phyloP scores from a whole-genome alignment of 2,113 vertebrate genomes.

The Embiotoca jacksoni region DNA sequence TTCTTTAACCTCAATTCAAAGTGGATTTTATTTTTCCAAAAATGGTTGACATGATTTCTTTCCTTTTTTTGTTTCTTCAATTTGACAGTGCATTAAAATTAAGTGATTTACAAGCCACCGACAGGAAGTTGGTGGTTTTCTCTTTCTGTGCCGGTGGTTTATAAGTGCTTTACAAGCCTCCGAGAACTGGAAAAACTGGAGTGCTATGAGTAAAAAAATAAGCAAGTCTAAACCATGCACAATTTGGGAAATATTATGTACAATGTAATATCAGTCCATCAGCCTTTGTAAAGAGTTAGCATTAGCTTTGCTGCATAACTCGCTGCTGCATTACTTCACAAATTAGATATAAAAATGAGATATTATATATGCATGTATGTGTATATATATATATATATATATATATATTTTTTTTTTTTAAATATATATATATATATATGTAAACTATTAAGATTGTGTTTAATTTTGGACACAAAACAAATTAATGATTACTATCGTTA shows the following conservation, averaged over 20 bases:
- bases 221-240: background rate
- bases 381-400: too few relatives aligned
- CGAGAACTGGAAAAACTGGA: background rate
- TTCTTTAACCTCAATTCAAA: too few relatives aligned
- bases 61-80: background rate
- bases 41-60: background rate
- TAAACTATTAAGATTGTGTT: too few relatives aligned
- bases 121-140: slow-evolving; percentile 13
- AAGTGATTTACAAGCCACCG: slow-evolving; percentile 10
- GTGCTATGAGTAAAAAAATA: background rate
- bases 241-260: background rate
- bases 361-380: too few relatives aligned
- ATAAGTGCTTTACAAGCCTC: slow-evolving; percentile 5
- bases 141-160: background rate
- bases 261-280: background rate
- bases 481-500: too few relatives aligned
- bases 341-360: too few relatives aligned
- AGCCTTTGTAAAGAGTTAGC: slow-evolving; percentile 19
- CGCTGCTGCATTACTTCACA: background rate
- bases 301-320: background rate
- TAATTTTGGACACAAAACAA: too few relatives aligned
- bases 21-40: too few relatives aligned
- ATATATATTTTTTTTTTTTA: too few relatives aligned
- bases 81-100: slow-evolving; percentile 7
- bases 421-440: too few relatives aligned